phyloP scores from a whole-genome alignment of 2,113 vertebrate genomes.

The Perca fluviatilis region DNA sequence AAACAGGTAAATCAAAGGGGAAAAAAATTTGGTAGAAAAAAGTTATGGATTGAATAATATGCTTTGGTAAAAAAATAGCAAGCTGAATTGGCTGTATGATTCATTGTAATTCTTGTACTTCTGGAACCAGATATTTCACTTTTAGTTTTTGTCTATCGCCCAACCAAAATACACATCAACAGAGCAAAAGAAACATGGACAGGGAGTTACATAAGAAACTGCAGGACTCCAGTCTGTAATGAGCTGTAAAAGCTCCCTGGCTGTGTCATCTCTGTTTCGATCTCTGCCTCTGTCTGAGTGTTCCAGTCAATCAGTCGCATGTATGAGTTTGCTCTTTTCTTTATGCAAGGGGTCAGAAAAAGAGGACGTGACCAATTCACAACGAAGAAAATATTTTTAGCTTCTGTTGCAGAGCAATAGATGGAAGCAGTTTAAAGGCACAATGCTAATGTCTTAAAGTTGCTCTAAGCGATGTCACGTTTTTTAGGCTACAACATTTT shows the following conservation, averaged over 20 bases:
- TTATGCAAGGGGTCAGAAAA: constrained; percentile 31
- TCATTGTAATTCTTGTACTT: constrained; percentile 34
- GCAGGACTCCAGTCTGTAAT: constrained; percentile 54
- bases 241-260: constrained; percentile 63
- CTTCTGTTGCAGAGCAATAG: not conserved
- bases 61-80: constrained; percentile 3
- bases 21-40: constrained; percentile 8
- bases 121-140: constrained; percentile 29
- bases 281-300: constrained; percentile 27
- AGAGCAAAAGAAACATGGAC: constrained; percentile 41
- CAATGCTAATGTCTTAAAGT: not conserved
- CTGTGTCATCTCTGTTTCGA: constrained; percentile 42
- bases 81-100: constrained; percentile 52
- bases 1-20: constrained; percentile 43
- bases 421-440: not conserved
- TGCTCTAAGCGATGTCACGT: too few relatives aligned
- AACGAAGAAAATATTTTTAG: not conserved
- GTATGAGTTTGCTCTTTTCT: constrained; percentile 31
- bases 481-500: too few relatives aligned
- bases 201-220: constrained; percentile 54
- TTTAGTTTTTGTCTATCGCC: constrained; percentile 35
- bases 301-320: constrained; percentile 52
- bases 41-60: constrained; percentile 24
- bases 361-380: constrained; percentile 15
- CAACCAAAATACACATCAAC: constrained; percentile 38